phyloP scores from a whole-genome alignment of 2,113 vertebrate genomes.

The Litocranius walleri region DNA sequence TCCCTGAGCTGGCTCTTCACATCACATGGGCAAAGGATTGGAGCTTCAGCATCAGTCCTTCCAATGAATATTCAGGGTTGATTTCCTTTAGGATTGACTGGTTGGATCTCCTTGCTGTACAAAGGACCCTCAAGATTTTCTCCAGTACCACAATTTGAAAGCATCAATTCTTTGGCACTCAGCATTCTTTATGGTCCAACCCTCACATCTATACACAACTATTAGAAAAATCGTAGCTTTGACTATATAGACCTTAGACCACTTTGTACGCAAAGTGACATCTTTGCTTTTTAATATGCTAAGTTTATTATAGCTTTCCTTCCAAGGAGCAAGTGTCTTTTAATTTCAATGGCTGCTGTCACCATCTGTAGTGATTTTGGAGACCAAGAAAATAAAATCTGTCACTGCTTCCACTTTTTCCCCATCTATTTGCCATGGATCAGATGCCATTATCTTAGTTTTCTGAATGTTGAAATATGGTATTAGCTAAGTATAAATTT shows the following conservation, averaged over 20 bases:
- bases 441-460: neutral
- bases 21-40: neutral
- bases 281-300: neutral
- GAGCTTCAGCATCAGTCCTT: neutral
- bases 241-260: neutral
- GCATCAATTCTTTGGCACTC: neutral
- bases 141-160: neutral
- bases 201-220: neutral
- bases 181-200: neutral
- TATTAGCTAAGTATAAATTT: neutral
- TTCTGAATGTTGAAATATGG: neutral
- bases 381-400: neutral
- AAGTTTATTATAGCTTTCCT: neutral
- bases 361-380: neutral
- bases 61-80: neutral
- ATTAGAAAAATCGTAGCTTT: neutral
- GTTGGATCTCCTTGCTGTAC: neutral
- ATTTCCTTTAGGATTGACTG: neutral
- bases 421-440: neutral
- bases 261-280: neutral
- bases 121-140: neutral
- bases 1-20: neutral
- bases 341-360: neutral
- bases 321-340: neutral
- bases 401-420: neutral